Percentiles rank a stretch among this genome's conserved stretches.
These are phyloP conservation scores for Phytoseiulus persimilis DNA, from an alignment of 2,888 invertebrate genomes.

Conservation along the genomic window DNA sequence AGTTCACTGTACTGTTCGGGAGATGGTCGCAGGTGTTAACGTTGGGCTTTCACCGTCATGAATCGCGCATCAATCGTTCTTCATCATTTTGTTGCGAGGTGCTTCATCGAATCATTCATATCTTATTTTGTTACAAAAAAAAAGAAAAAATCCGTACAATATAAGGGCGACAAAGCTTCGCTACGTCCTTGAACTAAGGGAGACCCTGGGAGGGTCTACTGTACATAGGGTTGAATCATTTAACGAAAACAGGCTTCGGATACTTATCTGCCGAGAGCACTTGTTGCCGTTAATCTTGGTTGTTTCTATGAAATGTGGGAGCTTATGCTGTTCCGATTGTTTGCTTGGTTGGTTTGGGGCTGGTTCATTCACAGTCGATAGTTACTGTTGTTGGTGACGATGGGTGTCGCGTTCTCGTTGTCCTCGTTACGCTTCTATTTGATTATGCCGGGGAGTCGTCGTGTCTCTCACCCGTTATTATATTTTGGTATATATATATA, in stretches of 20 bases:
- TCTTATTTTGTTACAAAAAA: constrained; percentile 32
- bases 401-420: background rate
- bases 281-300: background rate
- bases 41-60: background rate
- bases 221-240: constrained; percentile 31
- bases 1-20: background rate
- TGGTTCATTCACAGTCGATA: background rate
- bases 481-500: background rate
- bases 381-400: background rate
- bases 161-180: background rate
- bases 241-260: background rate
- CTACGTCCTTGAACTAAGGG: constrained; percentile 24
- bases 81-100: background rate
- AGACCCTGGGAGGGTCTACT: constrained; percentile 23
- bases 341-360: background rate
- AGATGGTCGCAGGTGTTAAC: background rate
- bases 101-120: constrained; percentile 1
- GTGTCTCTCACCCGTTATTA: background rate
- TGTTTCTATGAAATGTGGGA: background rate
- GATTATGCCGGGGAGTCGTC: background rate
- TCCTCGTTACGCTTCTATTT: background rate
- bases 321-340: background rate
- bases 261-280: background rate
- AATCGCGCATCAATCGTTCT: background rate
- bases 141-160: constrained; percentile 38